Conservation (phyloP, 2,888 invertebrate species). For the Panzeria rudis region DNA sequence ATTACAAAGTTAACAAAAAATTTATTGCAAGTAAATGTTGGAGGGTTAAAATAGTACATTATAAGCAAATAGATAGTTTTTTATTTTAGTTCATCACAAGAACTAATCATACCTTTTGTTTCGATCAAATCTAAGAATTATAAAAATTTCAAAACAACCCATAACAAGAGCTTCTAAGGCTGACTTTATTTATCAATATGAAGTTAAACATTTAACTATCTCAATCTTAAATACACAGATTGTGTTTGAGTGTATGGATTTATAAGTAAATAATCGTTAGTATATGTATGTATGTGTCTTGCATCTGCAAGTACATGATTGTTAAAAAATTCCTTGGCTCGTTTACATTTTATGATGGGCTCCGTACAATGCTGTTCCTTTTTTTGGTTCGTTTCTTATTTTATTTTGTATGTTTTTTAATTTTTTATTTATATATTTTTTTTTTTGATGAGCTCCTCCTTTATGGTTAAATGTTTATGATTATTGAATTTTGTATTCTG, state of each 20-base stretch:
- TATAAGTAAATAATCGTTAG: conserved; percentile 29
- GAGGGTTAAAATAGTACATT: too few relatives aligned
- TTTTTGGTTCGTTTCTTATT: conserved; percentile 30
- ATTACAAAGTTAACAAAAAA: too few relatives aligned
- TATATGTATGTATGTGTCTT: conserved; percentile 11
- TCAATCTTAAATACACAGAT: background rate
- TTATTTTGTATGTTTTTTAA: background rate
- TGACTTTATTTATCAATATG: conserved; percentile 20
- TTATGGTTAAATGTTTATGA: conserved; percentile 73
- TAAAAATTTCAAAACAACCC: conserved; percentile 8
- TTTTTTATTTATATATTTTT: conserved; percentile 10
- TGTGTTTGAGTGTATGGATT: background rate
- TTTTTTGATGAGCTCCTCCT: conserved; percentile 69
- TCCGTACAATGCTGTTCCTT: conserved; percentile 42
- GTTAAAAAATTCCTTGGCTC: conserved; percentile 65
- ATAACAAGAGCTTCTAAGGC: background rate
- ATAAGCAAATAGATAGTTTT: too few relatives aligned
- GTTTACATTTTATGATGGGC: conserved; percentile 69
- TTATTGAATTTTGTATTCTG: conserved; percentile 72
- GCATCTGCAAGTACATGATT: conserved; percentile 54
- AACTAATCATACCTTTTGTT: conserved; percentile 21
- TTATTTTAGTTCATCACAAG: background rate
- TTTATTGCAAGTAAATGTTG: too few relatives aligned
- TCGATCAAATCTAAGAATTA: background rate
- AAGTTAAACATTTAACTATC: background rate